Evolutionary conservation across 2,113 vertebrate genomes (phyloP).

Genomic region (Gnathonemus echidnorhynchus): DNA sequence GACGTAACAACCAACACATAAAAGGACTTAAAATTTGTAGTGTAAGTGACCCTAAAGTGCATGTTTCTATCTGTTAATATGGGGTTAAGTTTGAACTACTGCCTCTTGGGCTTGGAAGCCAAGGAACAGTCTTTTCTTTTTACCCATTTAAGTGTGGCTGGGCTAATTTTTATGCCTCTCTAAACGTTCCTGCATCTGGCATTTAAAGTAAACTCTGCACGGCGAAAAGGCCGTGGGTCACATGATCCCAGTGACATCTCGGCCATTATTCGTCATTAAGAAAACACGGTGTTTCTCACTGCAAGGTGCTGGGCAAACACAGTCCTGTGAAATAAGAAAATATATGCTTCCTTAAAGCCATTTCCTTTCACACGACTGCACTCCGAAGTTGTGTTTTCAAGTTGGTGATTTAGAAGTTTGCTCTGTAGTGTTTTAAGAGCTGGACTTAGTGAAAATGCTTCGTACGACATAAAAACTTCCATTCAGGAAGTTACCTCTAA

Average conservation of each 20-base stretch:
- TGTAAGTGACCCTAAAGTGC: slow-evolving; percentile 29
- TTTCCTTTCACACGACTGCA: slow-evolving; percentile 37
- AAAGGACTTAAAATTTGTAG: slow-evolving; percentile 34
- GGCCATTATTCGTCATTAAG: slow-evolving; percentile 47
- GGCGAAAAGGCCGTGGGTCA: slow-evolving; percentile 26
- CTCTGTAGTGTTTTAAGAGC: background rate
- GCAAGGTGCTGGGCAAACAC: slow-evolving; percentile 55
- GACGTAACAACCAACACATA: slow-evolving; percentile 13
- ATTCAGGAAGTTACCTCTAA: background rate
- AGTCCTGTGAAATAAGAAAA: slow-evolving; percentile 45
- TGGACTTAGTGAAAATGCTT: slow-evolving; percentile 5
- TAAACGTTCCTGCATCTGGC: slow-evolving; percentile 37
- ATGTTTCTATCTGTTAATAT: slow-evolving; percentile 52
- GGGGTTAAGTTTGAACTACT: slow-evolving; percentile 19
- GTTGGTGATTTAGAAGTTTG: slow-evolving; percentile 6
- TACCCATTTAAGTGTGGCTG: slow-evolving; percentile 18
- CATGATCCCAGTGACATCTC: slow-evolving; percentile 42
- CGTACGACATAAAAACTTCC: background rate
- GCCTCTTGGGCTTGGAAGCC: slow-evolving; percentile 18
- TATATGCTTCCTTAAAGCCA: slow-evolving; percentile 34
- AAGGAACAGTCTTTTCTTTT: slow-evolving; percentile 35
- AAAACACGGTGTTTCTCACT: slow-evolving; percentile 50
- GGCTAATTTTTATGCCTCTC: slow-evolving; percentile 23
- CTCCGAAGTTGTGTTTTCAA: slow-evolving; percentile 17
- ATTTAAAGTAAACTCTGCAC: slow-evolving; percentile 30